Base-by-base conservation (phyloP, 2,888 invertebrate species). In the Linnaemya vulpina region DNA sequence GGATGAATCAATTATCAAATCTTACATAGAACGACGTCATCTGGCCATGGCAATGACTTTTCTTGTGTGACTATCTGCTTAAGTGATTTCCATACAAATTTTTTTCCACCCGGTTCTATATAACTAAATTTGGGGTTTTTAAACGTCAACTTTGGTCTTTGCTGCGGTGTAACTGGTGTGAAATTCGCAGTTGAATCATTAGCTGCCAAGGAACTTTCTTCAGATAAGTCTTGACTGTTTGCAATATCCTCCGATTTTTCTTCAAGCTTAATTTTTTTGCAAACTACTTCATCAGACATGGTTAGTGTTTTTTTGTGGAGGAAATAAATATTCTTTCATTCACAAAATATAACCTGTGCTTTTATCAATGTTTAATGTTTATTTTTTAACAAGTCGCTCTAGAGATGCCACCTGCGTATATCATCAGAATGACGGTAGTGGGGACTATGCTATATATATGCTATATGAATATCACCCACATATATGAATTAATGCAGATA, bases 21-120 rank as follows among this genome's bases (percentile, higher is more conserved):
- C 85, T 86, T 83, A 89, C 89, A 98, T 89, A 96, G 94, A 77
- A 97, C 95, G 71, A 95, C 94, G 90, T 96, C 95, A 83, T 95
- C 94, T 22, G 95, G 94, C 97, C 97, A 97, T 3, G 96, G 95
- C 81, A 97, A 93, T 35, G 95, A 91, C 90, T 96, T 94, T 90
- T 98, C 98, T 53, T 96, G 95, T 1, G 97, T 94, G 68, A 97
- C 93, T 88, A 98, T 97, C 93, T 98, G 98, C 91, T 98, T 98
- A 65, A 98, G 91, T 8, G 97, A 97, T 91, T 96, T 95, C 97
- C 97, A 98, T 87, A 96, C 95, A 87, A 96, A 94, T 91, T 97
- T 97, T 90, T 97, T 97, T 13, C 89, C 90, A 13, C 90, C 90
- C 4, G 87, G 83, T 70, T 89, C 89, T 15, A 87, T 87, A 55